Evolutionary conservation across 2,797 vertebrate species (phyloP).

Genomic region (Sebastes flavidus): DNA sequence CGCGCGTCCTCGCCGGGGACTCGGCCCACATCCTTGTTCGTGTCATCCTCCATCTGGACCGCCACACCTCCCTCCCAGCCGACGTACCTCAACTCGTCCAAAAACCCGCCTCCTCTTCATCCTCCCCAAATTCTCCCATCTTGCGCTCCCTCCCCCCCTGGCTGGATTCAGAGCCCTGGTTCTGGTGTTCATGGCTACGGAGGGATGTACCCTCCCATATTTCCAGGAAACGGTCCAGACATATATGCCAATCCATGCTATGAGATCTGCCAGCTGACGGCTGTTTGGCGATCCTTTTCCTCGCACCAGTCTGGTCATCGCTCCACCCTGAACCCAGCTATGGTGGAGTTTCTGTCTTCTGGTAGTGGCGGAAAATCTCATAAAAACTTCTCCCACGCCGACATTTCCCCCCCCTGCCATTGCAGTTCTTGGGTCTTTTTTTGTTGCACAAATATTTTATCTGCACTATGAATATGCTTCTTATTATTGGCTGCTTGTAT

Average conservation of each 20-base stretch:
- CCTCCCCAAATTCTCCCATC: slow-evolving; percentile 23
- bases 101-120: slow-evolving; percentile 2
- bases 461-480: not conserved
- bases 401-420: not conserved
- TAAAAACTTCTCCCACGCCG: not conserved
- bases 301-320: slow-evolving; percentile 42
- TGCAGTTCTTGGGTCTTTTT: not conserved
- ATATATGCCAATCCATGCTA: slow-evolving; percentile 23
- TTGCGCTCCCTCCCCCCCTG: slow-evolving; percentile 5
- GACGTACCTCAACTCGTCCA: slow-evolving; percentile 16
- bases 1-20: slow-evolving; percentile 10
- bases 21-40: slow-evolving; percentile 25
- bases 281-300: slow-evolving; percentile 40
- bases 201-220: slow-evolving; percentile 61
- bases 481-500: slow-evolving; percentile 8
- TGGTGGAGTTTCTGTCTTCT: slow-evolving; percentile 1
- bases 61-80: not conserved
- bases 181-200: slow-evolving; percentile 16
- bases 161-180: slow-evolving; percentile 25
- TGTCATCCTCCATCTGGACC: slow-evolving; percentile 64
- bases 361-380: not conserved
- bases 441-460: slow-evolving; percentile 10
- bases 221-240: slow-evolving; percentile 63
- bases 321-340: slow-evolving; percentile 15
- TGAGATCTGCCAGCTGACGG: slow-evolving; percentile 50